Evolutionary conservation across 1,140 invertebrate species (phyloP).

Genomic region (Oryctes rhinoceros): DNA sequence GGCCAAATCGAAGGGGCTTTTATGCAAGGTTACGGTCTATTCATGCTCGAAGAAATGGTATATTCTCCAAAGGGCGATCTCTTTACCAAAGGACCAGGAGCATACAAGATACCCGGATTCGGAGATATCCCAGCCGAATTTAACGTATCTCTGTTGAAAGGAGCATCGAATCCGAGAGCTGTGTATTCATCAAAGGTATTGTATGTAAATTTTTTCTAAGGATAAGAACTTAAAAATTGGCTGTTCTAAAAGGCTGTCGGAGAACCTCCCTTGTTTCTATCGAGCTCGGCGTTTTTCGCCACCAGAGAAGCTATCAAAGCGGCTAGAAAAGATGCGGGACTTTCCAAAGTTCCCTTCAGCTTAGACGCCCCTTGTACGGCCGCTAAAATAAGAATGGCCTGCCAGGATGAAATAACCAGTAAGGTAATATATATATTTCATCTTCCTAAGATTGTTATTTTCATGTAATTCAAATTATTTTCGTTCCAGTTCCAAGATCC

Average conservation of each 20-base stretch:
- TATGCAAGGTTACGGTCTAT: slow-evolving; percentile 92
- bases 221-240: background rate
- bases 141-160: slow-evolving; percentile 91
- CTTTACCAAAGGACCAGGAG: slow-evolving; percentile 85
- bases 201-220: background rate
- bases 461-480: slow-evolving; percentile 12
- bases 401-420: slow-evolving; percentile 82
- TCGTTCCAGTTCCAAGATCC: slow-evolving; percentile 63
- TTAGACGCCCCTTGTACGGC: slow-evolving; percentile 89
- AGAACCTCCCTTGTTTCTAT: slow-evolving; percentile 92
- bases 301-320: slow-evolving; percentile 88
- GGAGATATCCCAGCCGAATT: slow-evolving; percentile 90
- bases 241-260: slow-evolving; percentile 80
- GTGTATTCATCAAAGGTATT: slow-evolving; percentile 93
- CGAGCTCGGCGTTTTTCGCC: slow-evolving; percentile 87
- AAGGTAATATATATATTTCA: slow-evolving; percentile 67
- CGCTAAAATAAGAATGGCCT: slow-evolving; percentile 89
- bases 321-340: slow-evolving; percentile 75
- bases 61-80: slow-evolving; percentile 84
- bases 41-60: slow-evolving; percentile 88
- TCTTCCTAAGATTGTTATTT: too few species aligned
- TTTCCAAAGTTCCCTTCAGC: slow-evolving; percentile 68
- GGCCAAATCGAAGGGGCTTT: slow-evolving; percentile 96
- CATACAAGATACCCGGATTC: slow-evolving; percentile 93
- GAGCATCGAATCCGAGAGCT: slow-evolving; percentile 85